Percentiles rank a stretch among this genome's conserved stretches.
These are phyloP conservation scores for Drosophila suboccidentalis DNA, from an alignment of 2,888 invertebrate species.

Conservation along the genomic window DNA sequence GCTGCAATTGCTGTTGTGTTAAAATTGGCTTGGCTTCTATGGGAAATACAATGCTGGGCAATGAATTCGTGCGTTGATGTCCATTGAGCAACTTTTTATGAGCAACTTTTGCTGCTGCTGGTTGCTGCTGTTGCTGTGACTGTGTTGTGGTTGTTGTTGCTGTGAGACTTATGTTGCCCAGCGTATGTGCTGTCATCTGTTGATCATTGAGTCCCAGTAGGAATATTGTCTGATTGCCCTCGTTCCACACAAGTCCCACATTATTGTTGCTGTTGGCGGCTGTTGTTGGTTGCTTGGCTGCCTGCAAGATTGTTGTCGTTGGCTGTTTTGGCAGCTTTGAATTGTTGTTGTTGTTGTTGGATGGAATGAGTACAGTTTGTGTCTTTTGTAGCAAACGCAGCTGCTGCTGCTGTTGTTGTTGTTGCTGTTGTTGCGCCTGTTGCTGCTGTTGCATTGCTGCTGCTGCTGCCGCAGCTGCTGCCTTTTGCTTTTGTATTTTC, in stretches of 20 bases:
- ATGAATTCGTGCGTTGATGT: conserved; percentile 87
- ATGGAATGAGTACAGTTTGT: conserved; percentile 87
- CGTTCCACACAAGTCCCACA: conserved; percentile 89
- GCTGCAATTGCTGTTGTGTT: conserved; percentile 82
- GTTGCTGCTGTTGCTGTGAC: conserved; percentile 24
- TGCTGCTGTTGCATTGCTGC: conserved; percentile 67
- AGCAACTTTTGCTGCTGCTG: conserved; percentile 59
- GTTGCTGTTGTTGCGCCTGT: conserved; percentile 71
- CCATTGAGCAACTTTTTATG: conserved; percentile 86
- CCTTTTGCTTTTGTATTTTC: conserved; percentile 88
- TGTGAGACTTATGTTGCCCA: conserved; percentile 82
- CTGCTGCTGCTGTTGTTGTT: conserved; percentile 75
- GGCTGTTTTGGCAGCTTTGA: conserved; percentile 54
- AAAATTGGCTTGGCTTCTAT: conserved; percentile 78
- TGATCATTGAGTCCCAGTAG: conserved; percentile 86
- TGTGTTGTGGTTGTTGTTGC: conserved; percentile 63
- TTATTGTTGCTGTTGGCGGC: conserved; percentile 78
- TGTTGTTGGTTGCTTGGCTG: conserved; percentile 46
- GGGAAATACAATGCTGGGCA: conserved; percentile 88
- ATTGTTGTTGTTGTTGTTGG: conserved; percentile 71
- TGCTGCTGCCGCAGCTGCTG: conserved; percentile 83
- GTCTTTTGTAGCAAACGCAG: conserved; percentile 84
- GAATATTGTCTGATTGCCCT: conserved; percentile 87
- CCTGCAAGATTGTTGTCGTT: conserved; percentile 62
- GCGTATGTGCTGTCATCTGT: conserved; percentile 83